Percentiles rank a stretch among this genome's conserved stretches.
These are phyloP conservation scores for Bryconaethiops microstoma DNA, from an alignment of 2,797 vertebrate species.

Conservation along the genomic window DNA sequence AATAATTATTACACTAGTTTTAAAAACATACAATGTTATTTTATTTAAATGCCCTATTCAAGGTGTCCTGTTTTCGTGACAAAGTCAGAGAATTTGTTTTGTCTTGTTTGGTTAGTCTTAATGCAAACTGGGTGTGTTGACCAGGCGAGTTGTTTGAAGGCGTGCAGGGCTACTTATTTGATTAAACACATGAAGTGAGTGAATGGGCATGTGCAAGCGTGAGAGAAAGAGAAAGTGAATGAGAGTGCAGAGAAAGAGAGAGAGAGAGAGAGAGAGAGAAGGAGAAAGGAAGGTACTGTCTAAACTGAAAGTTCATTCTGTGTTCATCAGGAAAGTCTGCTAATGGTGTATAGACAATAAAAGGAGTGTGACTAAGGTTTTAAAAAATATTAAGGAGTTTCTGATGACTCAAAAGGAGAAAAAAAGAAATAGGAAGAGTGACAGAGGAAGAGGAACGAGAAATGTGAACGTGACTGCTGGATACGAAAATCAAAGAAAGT, in stretches of 20 bases:
- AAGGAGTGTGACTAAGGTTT: background rate
- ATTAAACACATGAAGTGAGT: background rate
- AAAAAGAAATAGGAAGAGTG: background rate
- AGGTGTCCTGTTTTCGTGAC: background rate
- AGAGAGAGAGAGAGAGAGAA: background rate
- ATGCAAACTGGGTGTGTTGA: background rate
- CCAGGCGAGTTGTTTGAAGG: background rate
- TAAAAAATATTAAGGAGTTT: background rate
- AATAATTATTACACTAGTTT: background rate
- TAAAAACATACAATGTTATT: background rate
- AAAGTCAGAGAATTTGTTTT: background rate
- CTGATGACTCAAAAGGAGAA: background rate
- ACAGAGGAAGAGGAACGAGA: background rate
- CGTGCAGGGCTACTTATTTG: background rate
- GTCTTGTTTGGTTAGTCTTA: slow-evolving; percentile 9
- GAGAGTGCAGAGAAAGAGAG: too few relatives aligned
- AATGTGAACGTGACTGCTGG: background rate
- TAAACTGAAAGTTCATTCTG: background rate
- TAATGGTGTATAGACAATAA: background rate
- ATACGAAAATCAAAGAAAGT: background rate
- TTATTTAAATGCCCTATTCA: background rate
- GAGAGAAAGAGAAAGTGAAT: background rate
- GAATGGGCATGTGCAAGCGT: background rate
- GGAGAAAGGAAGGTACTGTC: background rate
- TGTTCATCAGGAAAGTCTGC: background rate